A percentile compares a stretch with the other conserved stretches of the same genome.
Conservation (phyloP, 2,888 invertebrate genomes). For the Cataglyphis albicans region DNA sequence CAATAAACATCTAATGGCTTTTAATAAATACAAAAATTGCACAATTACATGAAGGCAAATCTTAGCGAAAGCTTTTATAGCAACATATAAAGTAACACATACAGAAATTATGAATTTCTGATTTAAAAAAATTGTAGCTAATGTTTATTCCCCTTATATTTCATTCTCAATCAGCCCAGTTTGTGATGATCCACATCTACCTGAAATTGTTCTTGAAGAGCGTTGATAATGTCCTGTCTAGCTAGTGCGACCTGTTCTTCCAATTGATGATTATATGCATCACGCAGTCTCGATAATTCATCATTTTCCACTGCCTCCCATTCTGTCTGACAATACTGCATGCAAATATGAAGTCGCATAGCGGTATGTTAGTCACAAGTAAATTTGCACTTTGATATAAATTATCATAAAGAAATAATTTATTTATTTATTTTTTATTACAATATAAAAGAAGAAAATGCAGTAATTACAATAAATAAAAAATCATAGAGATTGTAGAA, state of each 20-base stretch:
- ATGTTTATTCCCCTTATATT: slow-evolving; percentile 19
- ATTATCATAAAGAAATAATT: not conserved
- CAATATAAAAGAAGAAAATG: not conserved
- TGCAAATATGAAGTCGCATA: slow-evolving; percentile 78
- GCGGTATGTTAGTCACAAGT: slow-evolving; percentile 73
- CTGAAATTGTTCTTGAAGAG: slow-evolving; percentile 92
- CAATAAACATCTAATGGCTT: slow-evolving; percentile 1
- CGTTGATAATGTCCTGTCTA: slow-evolving; percentile 90
- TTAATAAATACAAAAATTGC: not conserved
- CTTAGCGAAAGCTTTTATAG: not conserved
- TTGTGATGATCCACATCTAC: slow-evolving; percentile 86
- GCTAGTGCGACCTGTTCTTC: slow-evolving; percentile 89
- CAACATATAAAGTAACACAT: not conserved
- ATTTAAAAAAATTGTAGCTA: not conserved
- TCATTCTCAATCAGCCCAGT: slow-evolving; percentile 18
- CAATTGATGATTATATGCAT: slow-evolving; percentile 84
- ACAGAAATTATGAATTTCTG: not conserved
- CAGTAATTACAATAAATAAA: slow-evolving; percentile 12
- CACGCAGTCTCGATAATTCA: slow-evolving; percentile 82
- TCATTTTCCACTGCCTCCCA: slow-evolving; percentile 80
- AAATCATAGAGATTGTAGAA: not conserved
- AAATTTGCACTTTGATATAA: slow-evolving; percentile 30
- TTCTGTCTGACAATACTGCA: slow-evolving; percentile 85
- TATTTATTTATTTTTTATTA: slow-evolving; percentile 7
- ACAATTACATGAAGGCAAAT: not conserved